A percentile compares a stretch with the other conserved stretches of the same genome.
These are phyloP conservation scores for Cyprinodon tularosa DNA, from an alignment of 2,113 vertebrate species.

Conservation along the genomic window DNA sequence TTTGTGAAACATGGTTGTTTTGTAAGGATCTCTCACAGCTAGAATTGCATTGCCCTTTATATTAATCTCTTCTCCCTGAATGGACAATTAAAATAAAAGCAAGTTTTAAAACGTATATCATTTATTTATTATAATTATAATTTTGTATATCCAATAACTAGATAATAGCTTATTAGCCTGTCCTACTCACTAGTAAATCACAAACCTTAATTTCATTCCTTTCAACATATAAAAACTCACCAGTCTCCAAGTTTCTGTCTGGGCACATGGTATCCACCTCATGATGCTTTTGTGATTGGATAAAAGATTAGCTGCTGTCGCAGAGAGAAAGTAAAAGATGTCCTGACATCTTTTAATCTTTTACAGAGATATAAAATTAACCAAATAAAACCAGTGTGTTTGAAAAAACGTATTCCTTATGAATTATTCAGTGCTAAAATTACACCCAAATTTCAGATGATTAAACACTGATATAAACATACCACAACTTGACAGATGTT, in stretches of 20 bases:
- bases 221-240: too few species aligned
- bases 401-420: constrained; percentile 44
- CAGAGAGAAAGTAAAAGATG: constrained; percentile 3
- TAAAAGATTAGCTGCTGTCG: neutral
- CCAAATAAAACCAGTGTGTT: constrained; percentile 39
- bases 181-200: too few species aligned
- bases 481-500: neutral
- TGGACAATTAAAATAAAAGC: too few species aligned
- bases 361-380: constrained; percentile 18
- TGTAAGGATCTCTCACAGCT: too few species aligned
- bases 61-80: too few species aligned
- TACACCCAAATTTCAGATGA: neutral
- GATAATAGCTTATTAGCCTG: too few species aligned
- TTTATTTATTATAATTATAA: too few species aligned
- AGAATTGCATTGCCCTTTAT: too few species aligned
- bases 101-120: too few species aligned
- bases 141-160: too few species aligned
- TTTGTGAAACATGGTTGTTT: too few species aligned
- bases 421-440: constrained; percentile 57
- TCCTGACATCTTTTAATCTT: constrained; percentile 28
- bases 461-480: constrained; percentile 3
- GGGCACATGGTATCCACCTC: neutral
- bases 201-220: too few species aligned
- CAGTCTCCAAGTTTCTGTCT: neutral
- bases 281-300: neutral